Base-by-base conservation (phyloP, 37 sponge, comb jelly and placozoan species). In the Theonella swinhoei region DNA sequence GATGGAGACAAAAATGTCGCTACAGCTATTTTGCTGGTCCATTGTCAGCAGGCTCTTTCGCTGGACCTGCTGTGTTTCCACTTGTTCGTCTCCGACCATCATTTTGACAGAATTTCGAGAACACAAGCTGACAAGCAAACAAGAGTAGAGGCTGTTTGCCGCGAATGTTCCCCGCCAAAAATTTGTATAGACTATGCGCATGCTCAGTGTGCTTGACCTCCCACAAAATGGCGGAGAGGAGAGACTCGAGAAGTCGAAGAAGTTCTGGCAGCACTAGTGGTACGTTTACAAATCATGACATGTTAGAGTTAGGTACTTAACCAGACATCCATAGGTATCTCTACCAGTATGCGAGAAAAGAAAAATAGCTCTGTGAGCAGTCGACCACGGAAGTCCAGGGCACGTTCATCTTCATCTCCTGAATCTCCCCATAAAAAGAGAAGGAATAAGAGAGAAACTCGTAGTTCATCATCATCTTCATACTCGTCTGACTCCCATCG, bases 1-100 rank as follows among this genome's bases (percentile, higher is more conserved):
- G 82, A 97, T 97, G 31, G 97, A 97, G 37, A 97, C 91, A 76
- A 97, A 97, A 38, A 97, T 91, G 73, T 97, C 97, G 22, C 83
- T 83, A 66, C 81, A 64, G 86, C 97, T 97, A 76, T 94, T 83
- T 54, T 62, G 78, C 54, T 97, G 97, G 64, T 97, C 97, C 65
- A 97, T 62, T 9, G 97, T 97, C 24, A 97, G 83, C 74, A 97
- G 90, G 28, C 70, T 58, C 59, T 70, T 69, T 38, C 94, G 47
- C 8, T 70, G 71, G 22, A 35, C 9, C 36, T 70, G 17, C 19
- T 28, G 31, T 36, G 34, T 30, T 35, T 39, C 71, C 68, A 41
- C n/a, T 78, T 35, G 0, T 4, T 38, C 28, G 24, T 39, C 66
- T 61, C 64, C 61, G 25, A 42, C 72, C 73, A 86, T 78, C 73